A percentile compares a stretch with the other conserved stretches of the same genome.
phyloP scores from a whole-genome alignment of 2,113 vertebrate genomes.

The Neogale vison region DNA sequence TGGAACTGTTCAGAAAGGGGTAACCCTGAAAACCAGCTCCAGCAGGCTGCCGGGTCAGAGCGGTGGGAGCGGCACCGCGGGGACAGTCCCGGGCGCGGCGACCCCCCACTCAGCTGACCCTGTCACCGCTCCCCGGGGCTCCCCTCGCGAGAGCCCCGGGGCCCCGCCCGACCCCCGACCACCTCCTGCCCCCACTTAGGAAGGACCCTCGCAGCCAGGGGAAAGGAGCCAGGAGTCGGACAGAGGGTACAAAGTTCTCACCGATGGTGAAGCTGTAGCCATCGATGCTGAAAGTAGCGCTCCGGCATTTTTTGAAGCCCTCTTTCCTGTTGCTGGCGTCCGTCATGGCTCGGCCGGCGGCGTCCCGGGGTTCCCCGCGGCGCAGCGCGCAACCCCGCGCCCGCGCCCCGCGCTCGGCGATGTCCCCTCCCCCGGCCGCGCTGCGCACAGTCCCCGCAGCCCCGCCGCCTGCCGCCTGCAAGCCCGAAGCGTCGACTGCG shows the following conservation, averaged over 20 bases:
- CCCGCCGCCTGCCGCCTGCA: not conserved
- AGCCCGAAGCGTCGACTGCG: not conserved
- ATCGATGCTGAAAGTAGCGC: slow-evolving; percentile 97
- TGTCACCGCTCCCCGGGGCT: not conserved
- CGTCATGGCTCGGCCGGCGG: slow-evolving; percentile 85
- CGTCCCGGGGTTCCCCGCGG: not conserved
- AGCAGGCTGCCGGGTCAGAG: slow-evolving; percentile 2
- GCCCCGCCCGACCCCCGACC: not conserved
- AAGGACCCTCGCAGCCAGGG: not conserved
- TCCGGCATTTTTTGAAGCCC: slow-evolving; percentile 95
- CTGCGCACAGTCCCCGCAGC: not conserved
- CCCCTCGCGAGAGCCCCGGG: not conserved
- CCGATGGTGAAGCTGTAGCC: slow-evolving; percentile 98
- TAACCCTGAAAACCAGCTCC: not conserved
- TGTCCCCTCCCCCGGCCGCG: not conserved
- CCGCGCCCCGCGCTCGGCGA: not conserved
- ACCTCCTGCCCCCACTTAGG: not conserved
- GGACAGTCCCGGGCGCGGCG: not conserved
- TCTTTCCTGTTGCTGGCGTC: slow-evolving; percentile 92
- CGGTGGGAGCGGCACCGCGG: not conserved
- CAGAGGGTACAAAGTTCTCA: slow-evolving; percentile 81
- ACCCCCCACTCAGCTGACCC: too few species aligned
- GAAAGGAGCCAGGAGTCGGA: not conserved
- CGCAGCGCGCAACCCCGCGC: not conserved
- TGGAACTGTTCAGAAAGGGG: not conserved